phyloP scores from a whole-genome alignment of 2,113 vertebrate genomes.

The human (Homo sapiens) region GRCh38 chrX:31913001-31913500 shows the following conservation, averaged over 20 bases:
- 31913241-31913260: background rate
- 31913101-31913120: background rate
- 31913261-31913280: background rate
- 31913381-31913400: background rate
- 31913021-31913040: background rate
- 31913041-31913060: background rate
- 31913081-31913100: background rate
- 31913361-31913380: background rate
- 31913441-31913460: background rate
- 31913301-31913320: background rate
- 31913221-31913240: background rate
- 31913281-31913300: background rate
- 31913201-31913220: background rate
- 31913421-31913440: background rate
- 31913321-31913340: background rate
- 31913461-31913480: background rate
- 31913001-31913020: background rate
- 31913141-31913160: background rate
- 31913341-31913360: background rate
- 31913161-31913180: background rate
- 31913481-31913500: background rate
- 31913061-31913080: background rate
- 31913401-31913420: background rate
- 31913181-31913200: background rate
- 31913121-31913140: background rate